Evolutionary conservation across 2,113 vertebrate species (phyloP).

Genomic region (Cyprinodon tularosa): DNA sequence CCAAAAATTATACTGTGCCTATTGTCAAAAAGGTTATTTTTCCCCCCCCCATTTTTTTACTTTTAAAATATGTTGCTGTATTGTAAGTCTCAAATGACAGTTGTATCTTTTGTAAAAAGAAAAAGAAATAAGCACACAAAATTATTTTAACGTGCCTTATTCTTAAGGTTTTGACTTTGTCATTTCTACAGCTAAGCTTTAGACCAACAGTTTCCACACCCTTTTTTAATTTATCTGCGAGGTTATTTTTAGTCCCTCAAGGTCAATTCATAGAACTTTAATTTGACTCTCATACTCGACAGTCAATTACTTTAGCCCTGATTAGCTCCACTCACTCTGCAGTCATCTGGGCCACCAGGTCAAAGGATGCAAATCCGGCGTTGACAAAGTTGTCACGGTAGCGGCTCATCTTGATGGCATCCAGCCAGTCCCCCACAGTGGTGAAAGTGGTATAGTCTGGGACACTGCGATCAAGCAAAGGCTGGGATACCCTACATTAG

Average conservation of each 20-base stretch:
- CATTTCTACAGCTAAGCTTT: constrained; percentile 5
- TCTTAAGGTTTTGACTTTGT: neutral
- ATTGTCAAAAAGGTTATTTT: neutral
- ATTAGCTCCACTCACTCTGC: constrained; percentile 90
- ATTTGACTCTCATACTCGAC: constrained; percentile 56
- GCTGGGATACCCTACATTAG: constrained; percentile 89
- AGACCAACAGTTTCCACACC: constrained; percentile 19
- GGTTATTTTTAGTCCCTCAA: constrained; percentile 50
- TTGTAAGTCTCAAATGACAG: neutral
- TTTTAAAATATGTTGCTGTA: neutral
- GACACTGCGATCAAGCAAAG: constrained; percentile 95
- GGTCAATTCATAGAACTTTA: constrained; percentile 45
- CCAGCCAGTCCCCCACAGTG: constrained; percentile 98
- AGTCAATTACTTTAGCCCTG: constrained; percentile 52
- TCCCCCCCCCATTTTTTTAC: too few species aligned
- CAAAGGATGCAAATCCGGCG: constrained; percentile 96
- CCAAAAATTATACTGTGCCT: neutral
- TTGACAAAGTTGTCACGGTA: constrained; percentile 98
- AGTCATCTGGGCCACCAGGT: constrained; percentile 98
- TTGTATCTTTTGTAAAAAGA: too few species aligned
- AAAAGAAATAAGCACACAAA: neutral
- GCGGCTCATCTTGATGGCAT: constrained; percentile 99
- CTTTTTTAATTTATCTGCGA: constrained; percentile 32
- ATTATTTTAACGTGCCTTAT: neutral
- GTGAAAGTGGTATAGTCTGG: constrained; percentile 98